Conservation (phyloP, 2,113 vertebrate genomes). For the Menura novaehollandiae region DNA sequence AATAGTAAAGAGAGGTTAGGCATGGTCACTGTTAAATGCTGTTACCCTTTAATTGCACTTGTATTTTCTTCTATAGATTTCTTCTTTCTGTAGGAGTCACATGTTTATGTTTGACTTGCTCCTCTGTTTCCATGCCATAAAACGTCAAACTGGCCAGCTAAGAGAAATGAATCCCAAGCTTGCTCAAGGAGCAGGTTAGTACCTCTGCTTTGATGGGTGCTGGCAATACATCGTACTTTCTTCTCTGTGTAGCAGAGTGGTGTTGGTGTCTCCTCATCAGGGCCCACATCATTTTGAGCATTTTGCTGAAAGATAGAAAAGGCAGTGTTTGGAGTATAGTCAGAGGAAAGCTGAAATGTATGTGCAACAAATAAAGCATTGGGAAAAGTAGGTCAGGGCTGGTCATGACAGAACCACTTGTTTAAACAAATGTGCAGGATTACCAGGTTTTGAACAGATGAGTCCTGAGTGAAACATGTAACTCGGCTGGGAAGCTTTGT, state of each 20-base stretch:
- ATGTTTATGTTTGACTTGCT: not conserved
- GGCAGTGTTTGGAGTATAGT: not conserved
- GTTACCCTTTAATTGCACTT: not conserved
- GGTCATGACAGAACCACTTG: not conserved
- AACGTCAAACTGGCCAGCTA: not conserved
- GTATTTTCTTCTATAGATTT: not conserved
- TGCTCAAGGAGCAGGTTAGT: not conserved
- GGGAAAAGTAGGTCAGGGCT: slow-evolving; percentile 21
- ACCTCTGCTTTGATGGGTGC: not conserved
- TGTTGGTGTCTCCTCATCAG: not conserved
- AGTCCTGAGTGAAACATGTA: not conserved
- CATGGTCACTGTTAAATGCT: not conserved
- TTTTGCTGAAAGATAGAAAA: not conserved
- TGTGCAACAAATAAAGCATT: not conserved
- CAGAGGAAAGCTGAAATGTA: not conserved
- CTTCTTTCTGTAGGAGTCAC: not conserved
- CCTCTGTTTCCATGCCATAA: not conserved
- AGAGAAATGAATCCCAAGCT: not conserved
- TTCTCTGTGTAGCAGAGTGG: not conserved
- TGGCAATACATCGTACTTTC: not conserved
- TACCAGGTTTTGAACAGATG: slow-evolving; percentile 13
- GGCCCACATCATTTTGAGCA: not conserved
- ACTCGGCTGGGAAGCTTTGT: not conserved
- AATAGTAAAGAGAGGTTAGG: not conserved
- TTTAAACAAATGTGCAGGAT: not conserved